These are phyloP conservation scores for Gonioctena quinquepunctata DNA, from an alignment of 1,140 invertebrate genomes.

Conservation along the genomic window DNA sequence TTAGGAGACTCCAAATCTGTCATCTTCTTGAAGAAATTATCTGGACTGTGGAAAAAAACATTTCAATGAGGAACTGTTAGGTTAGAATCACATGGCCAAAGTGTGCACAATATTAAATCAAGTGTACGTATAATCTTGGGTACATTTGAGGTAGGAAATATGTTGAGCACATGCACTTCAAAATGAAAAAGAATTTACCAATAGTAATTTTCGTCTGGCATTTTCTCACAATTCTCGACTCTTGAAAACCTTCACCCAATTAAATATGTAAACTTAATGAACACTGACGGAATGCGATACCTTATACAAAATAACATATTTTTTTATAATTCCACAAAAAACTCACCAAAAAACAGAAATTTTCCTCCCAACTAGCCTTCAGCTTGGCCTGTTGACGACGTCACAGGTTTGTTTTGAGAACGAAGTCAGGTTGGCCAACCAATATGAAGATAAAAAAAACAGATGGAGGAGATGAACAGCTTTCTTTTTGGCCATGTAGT, in stretches of 20 bases:
- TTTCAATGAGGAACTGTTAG: slow-evolving; percentile 33
- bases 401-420: not conserved
- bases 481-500: too few species aligned
- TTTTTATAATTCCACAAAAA: not conserved
- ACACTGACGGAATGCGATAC: too few species aligned
- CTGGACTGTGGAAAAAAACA: slow-evolving; percentile 46
- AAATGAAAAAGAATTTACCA: slow-evolving; percentile 32
- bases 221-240: slow-evolving; percentile 19
- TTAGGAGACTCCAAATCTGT: slow-evolving; percentile 63
- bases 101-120: not conserved
- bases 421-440: too few species aligned
- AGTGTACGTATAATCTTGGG: not conserved
- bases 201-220: slow-evolving; percentile 42
- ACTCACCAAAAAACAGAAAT: not conserved
- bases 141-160: not conserved
- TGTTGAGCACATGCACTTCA: not conserved
- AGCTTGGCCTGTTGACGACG: not conserved
- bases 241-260: not conserved
- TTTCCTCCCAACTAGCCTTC: not conserved
- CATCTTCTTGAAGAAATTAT: slow-evolving; percentile 56
- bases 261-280: not conserved
- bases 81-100: slow-evolving; percentile 2
- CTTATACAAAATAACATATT: not conserved
- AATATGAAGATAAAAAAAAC: too few species aligned
- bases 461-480: too few species aligned